Evolutionary conservation across 2,797 vertebrate genomes (phyloP), one percentile per base, ranked within the genome.

Genomic region (Holocentrus rufus): DNA sequence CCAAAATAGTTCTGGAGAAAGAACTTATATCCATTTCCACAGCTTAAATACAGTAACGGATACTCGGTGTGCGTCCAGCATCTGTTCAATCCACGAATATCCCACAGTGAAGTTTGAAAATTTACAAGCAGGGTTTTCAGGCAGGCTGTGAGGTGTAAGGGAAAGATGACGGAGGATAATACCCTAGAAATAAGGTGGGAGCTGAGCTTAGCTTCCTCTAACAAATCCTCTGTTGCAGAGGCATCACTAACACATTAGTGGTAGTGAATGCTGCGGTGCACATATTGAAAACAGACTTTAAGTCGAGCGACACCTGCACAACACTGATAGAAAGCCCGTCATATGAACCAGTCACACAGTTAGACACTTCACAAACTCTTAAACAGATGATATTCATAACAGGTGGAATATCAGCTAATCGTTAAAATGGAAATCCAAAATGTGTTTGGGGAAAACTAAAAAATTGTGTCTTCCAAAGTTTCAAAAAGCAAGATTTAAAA

Each of bases 111-210:
- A 69, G 65, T 76, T 68, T 63, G 55, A 27, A 72, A 68, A 79
- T 73, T 47, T 79, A 59, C 62, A 77, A 77, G 75, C 61, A 54
- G 71, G 74, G 34, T 70, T 77, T 77, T 60, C 58, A 63, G 57
- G 66, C 25, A 55, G 42, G 67, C 66, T 79, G 34, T 30, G 71
- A 77, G 69, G 75, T 75, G 67, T 68, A 54, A 72, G 44, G 57
- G 58, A 47, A 42, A 77, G 80, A 82, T 80, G 63, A 65, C 66
- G 78, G 65, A 64, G 64, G 77, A 83, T 87, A 83, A 81, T 78
- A 68, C 79, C 56, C 63, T n/a, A 59, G 49, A 79, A 77, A 82
- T 71, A 69, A 74, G 74, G 70, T n/a, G 18, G 74, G 55, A 77
- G 57, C 23, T 9, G 15, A 42, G 82, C 69, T 81, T 56, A 78